A percentile compares a stretch with the other conserved stretches of the same genome.
phyloP scores from a whole-genome alignment of 2,797 vertebrate genomes.

The Mormyrus proboscirostris region DNA sequence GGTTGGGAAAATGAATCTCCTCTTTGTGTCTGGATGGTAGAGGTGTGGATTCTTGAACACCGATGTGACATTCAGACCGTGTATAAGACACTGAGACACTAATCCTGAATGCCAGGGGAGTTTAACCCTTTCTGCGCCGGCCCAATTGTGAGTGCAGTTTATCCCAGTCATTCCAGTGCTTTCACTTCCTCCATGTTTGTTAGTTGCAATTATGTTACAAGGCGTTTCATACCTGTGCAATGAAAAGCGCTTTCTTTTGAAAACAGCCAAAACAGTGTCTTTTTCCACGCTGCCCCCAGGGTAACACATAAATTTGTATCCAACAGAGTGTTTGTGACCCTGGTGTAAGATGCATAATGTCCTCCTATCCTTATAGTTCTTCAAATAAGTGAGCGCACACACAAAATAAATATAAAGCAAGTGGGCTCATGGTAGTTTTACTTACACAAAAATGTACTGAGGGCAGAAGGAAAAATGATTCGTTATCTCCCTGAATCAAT shows the following conservation, averaged over 20 bases:
- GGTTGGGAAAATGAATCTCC: constrained; percentile 50
- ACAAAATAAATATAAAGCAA: background rate
- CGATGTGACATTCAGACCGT: constrained; percentile 53
- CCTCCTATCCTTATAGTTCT: background rate
- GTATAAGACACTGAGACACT: constrained; percentile 26
- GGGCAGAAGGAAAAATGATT: background rate
- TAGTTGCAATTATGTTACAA: background rate
- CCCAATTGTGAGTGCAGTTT: background rate
- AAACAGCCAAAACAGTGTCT: background rate
- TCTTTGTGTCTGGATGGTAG: constrained; percentile 50
- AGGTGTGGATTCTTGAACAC: constrained; percentile 53
- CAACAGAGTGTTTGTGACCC: background rate
- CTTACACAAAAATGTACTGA: no score
- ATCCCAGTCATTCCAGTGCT: background rate
- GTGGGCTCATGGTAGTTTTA: no score
- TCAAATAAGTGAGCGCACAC: background rate
- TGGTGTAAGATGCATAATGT: background rate
- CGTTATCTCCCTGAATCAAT: background rate
- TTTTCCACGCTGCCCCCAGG: background rate
- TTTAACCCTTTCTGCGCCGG: constrained; percentile 2
- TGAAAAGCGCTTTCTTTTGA: background rate
- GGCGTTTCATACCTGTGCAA: background rate
- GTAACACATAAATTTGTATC: background rate
- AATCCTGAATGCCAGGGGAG: background rate
- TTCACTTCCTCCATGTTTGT: background rate